Evolutionary conservation across 92 coral and sea anemone genomes (phyloP).

Genomic region (Actinostola sp.): DNA sequence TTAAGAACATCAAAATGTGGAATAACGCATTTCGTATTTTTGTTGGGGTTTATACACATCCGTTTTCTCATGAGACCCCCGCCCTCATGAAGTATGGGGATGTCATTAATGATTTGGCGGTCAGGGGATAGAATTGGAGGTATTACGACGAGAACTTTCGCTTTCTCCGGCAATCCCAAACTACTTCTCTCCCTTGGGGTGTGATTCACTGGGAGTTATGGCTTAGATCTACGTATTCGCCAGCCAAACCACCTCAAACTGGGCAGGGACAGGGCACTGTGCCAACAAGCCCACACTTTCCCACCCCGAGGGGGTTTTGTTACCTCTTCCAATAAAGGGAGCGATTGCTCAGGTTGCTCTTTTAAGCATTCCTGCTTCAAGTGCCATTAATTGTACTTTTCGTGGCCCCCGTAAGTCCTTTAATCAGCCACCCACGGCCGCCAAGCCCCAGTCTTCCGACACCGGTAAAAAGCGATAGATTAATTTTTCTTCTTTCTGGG

Average conservation of each 20-base stretch:
- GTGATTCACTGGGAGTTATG: conserved; percentile 39
- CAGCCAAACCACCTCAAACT: background rate
- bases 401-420: conserved; percentile 32
- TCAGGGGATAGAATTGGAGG: conserved; percentile 43
- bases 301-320: conserved; percentile 38
- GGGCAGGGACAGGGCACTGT: background rate
- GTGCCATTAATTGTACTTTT: conserved; percentile 39
- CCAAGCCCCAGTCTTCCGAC: conserved; percentile 39
- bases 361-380: conserved; percentile 55
- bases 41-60: conserved; percentile 38
- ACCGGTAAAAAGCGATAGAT: conserved; percentile 42
- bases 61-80: conserved; percentile 47
- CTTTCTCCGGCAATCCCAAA: conserved; percentile 25
- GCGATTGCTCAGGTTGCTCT: conserved; percentile 32
- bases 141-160: conserved; percentile 56
- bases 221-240: conserved; percentile 28
- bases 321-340: conserved; percentile 31
- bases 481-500: conserved; percentile 14
- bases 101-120: conserved; percentile 52
- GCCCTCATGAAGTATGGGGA: too few species aligned
- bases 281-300: too few species aligned
- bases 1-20: conserved; percentile 26
- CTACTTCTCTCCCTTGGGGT: conserved; percentile 33
- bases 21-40: conserved; percentile 27
- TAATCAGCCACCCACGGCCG: background rate